Base-by-base conservation (phyloP, 2,797 vertebrate genomes). In the Sphenodon punctatus region DNA sequence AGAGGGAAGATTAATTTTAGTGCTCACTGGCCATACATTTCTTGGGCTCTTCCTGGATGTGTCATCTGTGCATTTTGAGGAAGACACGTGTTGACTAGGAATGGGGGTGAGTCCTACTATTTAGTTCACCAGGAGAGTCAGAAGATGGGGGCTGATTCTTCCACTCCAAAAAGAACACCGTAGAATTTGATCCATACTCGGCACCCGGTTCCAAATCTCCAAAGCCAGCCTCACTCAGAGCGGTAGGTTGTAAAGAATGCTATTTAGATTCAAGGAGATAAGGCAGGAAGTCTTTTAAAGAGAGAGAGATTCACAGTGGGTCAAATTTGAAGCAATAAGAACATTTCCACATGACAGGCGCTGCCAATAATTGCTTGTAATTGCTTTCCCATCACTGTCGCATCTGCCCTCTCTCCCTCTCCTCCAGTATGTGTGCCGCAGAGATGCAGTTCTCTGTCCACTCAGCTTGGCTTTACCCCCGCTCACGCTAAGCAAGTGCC, bases 331-430 rank as follows among this genome's bases (percentile, higher is more conserved):
- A 92, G 91, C 92, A 89, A 87, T 46, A 81, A 80, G 72, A 89
- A 27, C n/a, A 32, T 88, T 92, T 90, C 87, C 84, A 76, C 82
- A 66, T 61, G 84, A 75, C 76, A 88, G 82, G 82, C 69, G 72
- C 76, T 86, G 88, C 88, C 89, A 89, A 78, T 90, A 89, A 92
- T 92, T 85, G 87, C 87, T 93, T 89, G 89, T 88, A 92, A 91
- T 93, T 89, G 87, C 84, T 87, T 92, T 76, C 60, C 87, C 68
- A 58, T 71, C 0, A 0, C 42, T 19, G 38, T 80, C 72, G 60
- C 85, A 74, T 91, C 80, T 89, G 82, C 88, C 89, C 79, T 88
- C 75, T 82, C 27, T 36, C 34, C 66, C 60, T 60, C 73, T 78
- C n/a, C n/a, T n/a, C n/a, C n/a, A n/a, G n/a, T 27, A 48, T 5